phyloP scores from a whole-genome alignment of 2,888 invertebrate species.

The Drosophila longiperda region DNA sequence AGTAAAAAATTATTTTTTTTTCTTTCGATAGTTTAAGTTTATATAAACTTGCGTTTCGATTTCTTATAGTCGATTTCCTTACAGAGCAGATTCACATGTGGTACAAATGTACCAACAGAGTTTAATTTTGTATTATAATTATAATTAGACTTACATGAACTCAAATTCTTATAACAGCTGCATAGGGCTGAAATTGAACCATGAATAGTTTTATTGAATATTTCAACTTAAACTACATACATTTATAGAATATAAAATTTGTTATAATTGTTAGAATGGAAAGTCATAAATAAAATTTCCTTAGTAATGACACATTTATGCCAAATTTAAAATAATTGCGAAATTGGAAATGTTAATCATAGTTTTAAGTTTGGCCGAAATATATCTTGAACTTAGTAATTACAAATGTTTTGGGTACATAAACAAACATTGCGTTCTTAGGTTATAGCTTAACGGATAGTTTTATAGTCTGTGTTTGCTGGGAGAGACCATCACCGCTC shows the following conservation, averaged over 20 bases:
- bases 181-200: slow-evolving; percentile 1
- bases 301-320: too few species aligned
- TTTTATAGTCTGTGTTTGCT: slow-evolving; percentile 75
- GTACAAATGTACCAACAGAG: background rate
- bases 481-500: slow-evolving; percentile 82
- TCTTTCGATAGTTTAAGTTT: background rate
- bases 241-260: slow-evolving; percentile 40
- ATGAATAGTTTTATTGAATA: slow-evolving; percentile 37
- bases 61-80: background rate
- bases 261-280: slow-evolving; percentile 43
- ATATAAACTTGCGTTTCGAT: background rate
- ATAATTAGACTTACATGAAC: background rate
- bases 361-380: background rate
- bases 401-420: background rate
- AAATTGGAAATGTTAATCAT: slow-evolving; percentile 21
- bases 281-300: slow-evolving; percentile 3
- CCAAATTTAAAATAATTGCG: slow-evolving; percentile 7
- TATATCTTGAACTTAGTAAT: background rate
- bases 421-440: background rate
- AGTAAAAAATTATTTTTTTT: too few species aligned
- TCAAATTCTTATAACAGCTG: background rate
- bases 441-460: slow-evolving; percentile 30
- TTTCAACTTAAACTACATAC: slow-evolving; percentile 41
- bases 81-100: background rate
- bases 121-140: background rate